Evolutionary conservation across 1,140 invertebrate species (phyloP), one percentile per base, ranked within the genome.

Genomic region (Trichogramma pretiosum): DNA sequence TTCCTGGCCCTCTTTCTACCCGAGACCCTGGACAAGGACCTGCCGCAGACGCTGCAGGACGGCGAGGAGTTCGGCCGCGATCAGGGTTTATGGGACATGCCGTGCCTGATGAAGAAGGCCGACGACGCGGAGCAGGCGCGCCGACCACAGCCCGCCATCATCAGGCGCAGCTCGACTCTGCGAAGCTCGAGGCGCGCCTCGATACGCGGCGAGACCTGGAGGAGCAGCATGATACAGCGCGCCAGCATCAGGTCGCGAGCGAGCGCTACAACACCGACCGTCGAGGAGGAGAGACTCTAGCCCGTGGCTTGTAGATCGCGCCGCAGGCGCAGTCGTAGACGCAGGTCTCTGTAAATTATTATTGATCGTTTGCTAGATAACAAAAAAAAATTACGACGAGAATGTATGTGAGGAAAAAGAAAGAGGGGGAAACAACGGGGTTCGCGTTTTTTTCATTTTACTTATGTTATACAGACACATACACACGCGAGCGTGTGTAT

Each of bases 31-130:
- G 79, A 85, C 56, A 80, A 85, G 34, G 87, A 88, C 54, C 69
- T 91, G 43, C 88, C 89, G 0, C 85, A 89, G 59, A 88, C 86
- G 0, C 62, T 92, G 1, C 78, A 80, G 44, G 88, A 92, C 60
- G 88, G 87, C 8, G 88, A 92, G 71, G 76, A 85, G 53, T 92
- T 91, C 59, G 88, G 87, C 24, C 80, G 75, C 34, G 75, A 85
- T 46, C 86, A 89, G 59, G 78, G 74, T 55, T 80, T 89, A 51
- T 86, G 83, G 77, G 84, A 88, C 50, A 78, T 82, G 52, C 87
- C 86, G n/a, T 88, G 85, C 56, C 73, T 80, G 47, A 72, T 73
- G 43, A 78, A 74, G 79, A 62, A 64, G 57, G 24, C 48, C 22
- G 60, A 61, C 5, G 62, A 60, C 4, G 57, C 60, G 23, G 57